Conservation (phyloP, 2,113 vertebrate species). For the Accipiter cooperii region DNA sequence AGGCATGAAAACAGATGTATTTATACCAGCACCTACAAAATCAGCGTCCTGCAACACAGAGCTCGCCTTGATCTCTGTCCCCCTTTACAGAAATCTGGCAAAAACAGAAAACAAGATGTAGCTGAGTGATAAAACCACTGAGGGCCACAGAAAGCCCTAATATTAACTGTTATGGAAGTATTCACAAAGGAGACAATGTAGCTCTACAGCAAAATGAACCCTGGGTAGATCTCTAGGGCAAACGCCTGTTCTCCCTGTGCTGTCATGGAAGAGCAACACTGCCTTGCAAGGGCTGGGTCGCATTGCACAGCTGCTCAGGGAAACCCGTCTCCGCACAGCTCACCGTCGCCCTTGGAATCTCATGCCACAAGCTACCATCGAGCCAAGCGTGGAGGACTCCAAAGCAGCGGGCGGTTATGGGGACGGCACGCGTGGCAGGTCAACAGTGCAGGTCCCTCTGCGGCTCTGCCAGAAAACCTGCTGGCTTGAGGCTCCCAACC, state of each 20-base stretch:
- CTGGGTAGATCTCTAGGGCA: background rate
- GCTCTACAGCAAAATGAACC: background rate
- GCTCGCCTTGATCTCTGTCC: background rate
- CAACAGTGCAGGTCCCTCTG: background rate
- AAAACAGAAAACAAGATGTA: background rate
- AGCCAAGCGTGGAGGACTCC: background rate
- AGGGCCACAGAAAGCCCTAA: background rate
- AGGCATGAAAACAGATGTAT: background rate
- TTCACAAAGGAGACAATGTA: background rate
- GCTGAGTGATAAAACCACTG: background rate
- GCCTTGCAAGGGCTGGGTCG: background rate
- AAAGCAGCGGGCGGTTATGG: background rate
- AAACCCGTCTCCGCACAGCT: background rate
- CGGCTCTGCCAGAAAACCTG: background rate
- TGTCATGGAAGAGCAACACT: background rate
- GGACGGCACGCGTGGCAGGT: background rate
- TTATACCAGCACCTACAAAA: background rate
- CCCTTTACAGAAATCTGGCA: background rate
- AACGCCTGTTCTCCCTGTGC: background rate
- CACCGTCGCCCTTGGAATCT: rapidly evolving
- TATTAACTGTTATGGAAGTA: background rate
- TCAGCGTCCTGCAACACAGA: background rate
- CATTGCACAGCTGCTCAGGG: background rate
- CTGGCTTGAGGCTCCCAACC: background rate
- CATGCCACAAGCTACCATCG: background rate